phyloP scores from a whole-genome alignment of 1,140 invertebrate genomes.

The Steinernema khuongi region DNA sequence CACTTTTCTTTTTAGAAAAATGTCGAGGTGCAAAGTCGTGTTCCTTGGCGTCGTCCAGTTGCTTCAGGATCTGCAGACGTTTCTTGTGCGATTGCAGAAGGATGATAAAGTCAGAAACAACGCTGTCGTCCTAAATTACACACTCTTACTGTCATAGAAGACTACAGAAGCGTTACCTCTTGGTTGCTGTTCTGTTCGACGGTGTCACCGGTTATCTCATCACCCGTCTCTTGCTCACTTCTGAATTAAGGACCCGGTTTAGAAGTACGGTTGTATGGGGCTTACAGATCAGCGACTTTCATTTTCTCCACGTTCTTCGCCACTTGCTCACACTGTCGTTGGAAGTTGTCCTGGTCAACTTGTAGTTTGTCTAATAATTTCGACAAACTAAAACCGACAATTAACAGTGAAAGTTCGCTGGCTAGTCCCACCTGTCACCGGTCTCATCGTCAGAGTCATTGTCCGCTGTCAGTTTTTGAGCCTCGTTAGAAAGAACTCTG shows the following conservation, averaged over 20 bases:
- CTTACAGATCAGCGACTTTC: neutral
- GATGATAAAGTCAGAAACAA: neutral
- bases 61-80: neutral
- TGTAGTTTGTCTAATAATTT: neutral
- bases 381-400: neutral
- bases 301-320: neutral
- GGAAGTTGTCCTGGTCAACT: neutral
- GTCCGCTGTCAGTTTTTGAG: neutral
- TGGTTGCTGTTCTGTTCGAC: too few species aligned
- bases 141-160: neutral
- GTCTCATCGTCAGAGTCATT: neutral
- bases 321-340: neutral
- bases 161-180: too few species aligned
- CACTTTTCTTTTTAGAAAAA: neutral
- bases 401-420: neutral
- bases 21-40: neutral
- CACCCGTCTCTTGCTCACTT: too few species aligned
- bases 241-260: neutral
- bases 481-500: neutral
- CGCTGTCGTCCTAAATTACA: neutral
- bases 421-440: neutral
- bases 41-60: neutral
- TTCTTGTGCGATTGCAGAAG: conserved; percentile 3
- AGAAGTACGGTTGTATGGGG: neutral
- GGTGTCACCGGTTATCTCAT: too few species aligned